These are phyloP conservation scores for Tetrao urogallus DNA, from an alignment of 2,113 vertebrate species.

Conservation along the genomic window DNA sequence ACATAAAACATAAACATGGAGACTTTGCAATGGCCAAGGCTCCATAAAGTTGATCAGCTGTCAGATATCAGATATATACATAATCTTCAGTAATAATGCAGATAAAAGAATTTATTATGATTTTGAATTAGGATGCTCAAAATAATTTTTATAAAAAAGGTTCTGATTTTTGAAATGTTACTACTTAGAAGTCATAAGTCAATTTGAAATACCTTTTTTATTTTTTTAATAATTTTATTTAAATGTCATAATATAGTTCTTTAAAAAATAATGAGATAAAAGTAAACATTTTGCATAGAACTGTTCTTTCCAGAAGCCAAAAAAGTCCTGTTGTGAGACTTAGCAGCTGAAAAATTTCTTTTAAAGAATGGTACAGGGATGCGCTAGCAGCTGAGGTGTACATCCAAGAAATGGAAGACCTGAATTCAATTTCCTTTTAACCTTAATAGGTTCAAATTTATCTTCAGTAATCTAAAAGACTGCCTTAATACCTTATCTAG, in stretches of 20 bases:
- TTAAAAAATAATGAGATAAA: neutral
- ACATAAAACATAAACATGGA: neutral
- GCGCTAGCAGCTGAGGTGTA: neutral
- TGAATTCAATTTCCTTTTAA: neutral
- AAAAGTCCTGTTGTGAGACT: neutral
- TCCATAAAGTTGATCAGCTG: neutral
- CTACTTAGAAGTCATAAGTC: neutral
- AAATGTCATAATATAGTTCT: neutral
- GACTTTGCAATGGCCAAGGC: neutral
- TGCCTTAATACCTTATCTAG: neutral
- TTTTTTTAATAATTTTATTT: neutral
- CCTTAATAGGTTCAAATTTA: neutral
- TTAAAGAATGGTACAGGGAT: neutral
- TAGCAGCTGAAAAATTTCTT: neutral
- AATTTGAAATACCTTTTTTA: neutral
- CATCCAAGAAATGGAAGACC: neutral
- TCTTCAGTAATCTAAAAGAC: neutral
- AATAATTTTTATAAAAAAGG: neutral
- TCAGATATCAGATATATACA: neutral
- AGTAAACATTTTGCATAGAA: neutral
- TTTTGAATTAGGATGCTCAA: neutral
- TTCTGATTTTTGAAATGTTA: neutral
- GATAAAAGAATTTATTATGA: rapidly evolving
- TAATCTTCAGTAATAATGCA: neutral
- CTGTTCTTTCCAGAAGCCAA: neutral